phyloP scores from a whole-genome alignment of 1,140 invertebrate species.

The Magallana angulata region DNA sequence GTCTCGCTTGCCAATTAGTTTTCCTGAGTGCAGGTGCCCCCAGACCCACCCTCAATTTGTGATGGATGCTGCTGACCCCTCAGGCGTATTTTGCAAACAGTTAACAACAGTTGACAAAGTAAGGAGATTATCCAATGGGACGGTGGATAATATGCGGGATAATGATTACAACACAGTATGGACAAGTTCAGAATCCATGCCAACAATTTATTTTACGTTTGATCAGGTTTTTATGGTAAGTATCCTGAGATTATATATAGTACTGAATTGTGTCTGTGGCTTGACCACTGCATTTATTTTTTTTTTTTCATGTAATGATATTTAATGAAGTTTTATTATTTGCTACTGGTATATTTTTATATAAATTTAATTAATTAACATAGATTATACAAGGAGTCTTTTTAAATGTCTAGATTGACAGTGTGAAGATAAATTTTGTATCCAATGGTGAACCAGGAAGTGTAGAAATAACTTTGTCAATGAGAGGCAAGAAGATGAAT shows the following conservation, averaged over 20 bases:
- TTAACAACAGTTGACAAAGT: not conserved
- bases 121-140: not conserved
- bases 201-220: not conserved
- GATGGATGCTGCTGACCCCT: not conserved
- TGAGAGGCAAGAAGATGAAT: not conserved
- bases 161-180: not conserved
- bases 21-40: not conserved
- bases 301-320: not conserved
- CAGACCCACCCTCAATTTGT: not conserved
- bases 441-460: not conserved
- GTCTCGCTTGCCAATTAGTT: not conserved
- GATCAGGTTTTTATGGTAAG: constrained; percentile 16
- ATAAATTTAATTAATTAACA: not conserved
- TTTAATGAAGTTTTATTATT: not conserved
- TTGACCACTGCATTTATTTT: not conserved
- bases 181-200: not conserved
- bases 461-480: not conserved
- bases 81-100: not conserved
- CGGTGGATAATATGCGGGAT: not conserved
- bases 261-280: not conserved
- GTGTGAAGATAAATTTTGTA: not conserved
- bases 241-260: not conserved
- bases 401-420: constrained; percentile 4
- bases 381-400: not conserved
- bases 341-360: not conserved